Evolutionary conservation across 2,888 invertebrate species (phyloP).

Genomic region (Synanthedon andrenaeformis): DNA sequence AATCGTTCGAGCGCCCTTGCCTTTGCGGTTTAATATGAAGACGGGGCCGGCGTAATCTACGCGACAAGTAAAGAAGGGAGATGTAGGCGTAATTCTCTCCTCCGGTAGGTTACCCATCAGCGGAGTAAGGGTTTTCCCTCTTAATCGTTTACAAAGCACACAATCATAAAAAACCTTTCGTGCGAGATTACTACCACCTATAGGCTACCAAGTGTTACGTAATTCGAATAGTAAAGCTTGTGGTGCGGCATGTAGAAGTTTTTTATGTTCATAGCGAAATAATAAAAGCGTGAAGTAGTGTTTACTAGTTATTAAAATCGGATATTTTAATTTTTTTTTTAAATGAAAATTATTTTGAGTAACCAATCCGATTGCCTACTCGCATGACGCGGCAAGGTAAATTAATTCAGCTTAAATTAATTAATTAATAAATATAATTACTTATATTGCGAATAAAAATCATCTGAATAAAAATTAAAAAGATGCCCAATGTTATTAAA

Average conservation of each 20-base stretch:
- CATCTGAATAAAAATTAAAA: conserved; percentile 4
- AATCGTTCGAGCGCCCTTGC: not conserved
- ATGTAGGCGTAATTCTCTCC: conserved; percentile 9
- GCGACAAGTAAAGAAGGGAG: conserved; percentile 11
- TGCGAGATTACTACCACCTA: not conserved
- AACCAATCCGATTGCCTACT: conserved; percentile 3
- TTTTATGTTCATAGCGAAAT: conserved; percentile 5
- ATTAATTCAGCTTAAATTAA: not conserved
- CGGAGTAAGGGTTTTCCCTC: not conserved
- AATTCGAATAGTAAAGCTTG: conserved; percentile 3
- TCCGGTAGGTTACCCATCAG: conserved; percentile 13
- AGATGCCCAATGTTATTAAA: conserved; percentile 5
- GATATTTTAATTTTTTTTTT: conserved; percentile 8
- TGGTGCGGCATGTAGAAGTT: conserved; percentile 7
- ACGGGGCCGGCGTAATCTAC: conserved; percentile 16
- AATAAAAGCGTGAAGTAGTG: conserved; percentile 6
- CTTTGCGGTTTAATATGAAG: conserved; percentile 7
- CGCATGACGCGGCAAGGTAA: conserved; percentile 3
- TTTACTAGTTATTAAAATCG: conserved; percentile 5
- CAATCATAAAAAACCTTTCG: not conserved
- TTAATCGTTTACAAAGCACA: not conserved
- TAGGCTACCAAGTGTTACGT: conserved; percentile 3
- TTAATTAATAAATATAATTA: not conserved
- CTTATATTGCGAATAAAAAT: conserved; percentile 8
- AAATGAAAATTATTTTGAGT: conserved; percentile 2